A percentile compares a stretch with the other conserved stretches of the same genome.
These are phyloP conservation scores for Iguana delicatissima DNA, from an alignment of 2,797 vertebrate genomes.

Conservation along the genomic window DNA sequence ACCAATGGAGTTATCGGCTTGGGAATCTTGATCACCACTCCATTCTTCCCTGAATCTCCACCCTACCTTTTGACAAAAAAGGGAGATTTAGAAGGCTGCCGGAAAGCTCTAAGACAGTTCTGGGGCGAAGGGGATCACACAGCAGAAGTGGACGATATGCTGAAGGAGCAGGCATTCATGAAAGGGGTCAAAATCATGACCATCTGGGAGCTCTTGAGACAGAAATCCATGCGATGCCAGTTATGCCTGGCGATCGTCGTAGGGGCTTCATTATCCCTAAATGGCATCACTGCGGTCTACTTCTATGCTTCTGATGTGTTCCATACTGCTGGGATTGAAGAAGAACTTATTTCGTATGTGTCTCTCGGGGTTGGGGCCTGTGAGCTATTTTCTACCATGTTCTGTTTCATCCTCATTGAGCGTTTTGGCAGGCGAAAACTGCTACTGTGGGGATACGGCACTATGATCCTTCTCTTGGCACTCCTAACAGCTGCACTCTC, in stretches of 20 bases:
- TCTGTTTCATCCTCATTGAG: slow-evolving; percentile 86
- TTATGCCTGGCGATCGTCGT: slow-evolving; percentile 45
- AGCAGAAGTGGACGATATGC: slow-evolving; percentile 79
- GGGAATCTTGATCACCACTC: not conserved
- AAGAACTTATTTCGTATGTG: slow-evolving; percentile 80
- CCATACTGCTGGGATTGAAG: slow-evolving; percentile 81
- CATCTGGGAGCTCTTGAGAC: slow-evolving; percentile 75
- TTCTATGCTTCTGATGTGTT: slow-evolving; percentile 80
- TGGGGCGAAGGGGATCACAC: slow-evolving; percentile 78
- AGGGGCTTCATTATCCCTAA: accelerated
- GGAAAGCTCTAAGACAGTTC: slow-evolving; percentile 76
- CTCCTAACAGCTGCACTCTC: slow-evolving; percentile 85
- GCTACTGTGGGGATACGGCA: slow-evolving; percentile 84
- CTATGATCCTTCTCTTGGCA: slow-evolving; percentile 86
- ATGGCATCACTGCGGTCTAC: not conserved
- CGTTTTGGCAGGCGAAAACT: slow-evolving; percentile 82
- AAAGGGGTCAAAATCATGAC: slow-evolving; percentile 68
- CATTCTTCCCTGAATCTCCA: slow-evolving; percentile 21
- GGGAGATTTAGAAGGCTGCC: slow-evolving; percentile 3
- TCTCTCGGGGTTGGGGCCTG: slow-evolving; percentile 85
- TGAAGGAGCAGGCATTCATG: slow-evolving; percentile 73
- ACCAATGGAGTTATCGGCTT: not conserved
- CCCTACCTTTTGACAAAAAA: slow-evolving; percentile 5
- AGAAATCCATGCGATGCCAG: slow-evolving; percentile 78
- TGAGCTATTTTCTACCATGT: slow-evolving; percentile 84